Base-by-base conservation (phyloP, 2,888 invertebrate genomes). In the Sinentomon sp. region DNA sequence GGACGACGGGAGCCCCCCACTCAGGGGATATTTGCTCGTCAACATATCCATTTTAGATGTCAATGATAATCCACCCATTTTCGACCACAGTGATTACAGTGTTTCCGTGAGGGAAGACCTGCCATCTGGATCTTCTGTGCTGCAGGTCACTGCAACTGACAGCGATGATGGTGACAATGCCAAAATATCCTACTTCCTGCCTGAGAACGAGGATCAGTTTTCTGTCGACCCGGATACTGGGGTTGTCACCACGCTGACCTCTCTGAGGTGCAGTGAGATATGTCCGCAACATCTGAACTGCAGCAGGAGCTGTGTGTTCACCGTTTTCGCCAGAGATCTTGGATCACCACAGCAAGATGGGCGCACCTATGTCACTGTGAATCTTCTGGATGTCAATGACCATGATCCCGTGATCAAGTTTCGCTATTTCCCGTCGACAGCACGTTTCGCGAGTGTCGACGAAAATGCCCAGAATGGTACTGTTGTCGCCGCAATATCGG, bases 51-150 rank as follows among this genome's bases (percentile, higher is more conserved):
- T 87, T 39, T 58, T 82, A 41, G 85, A 87, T 54, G 82, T 82
- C 6, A 87, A 87, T 51, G 87, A 87, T 51, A 83, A 83, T 55
- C 82, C 85, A 10, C 85, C 85, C 22, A 76, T 83, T 43, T 85
- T 85, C 49, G 82, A 80, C 53, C 83, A 83, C 51, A 83, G 82
- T 57, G 83, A 87, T 51, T 92, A 89, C 54, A 75, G 73, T 36
- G 82, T 82, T 2, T 74, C 76, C 26, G 52, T 92, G 31, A 87
- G 87, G 55, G 89, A 92, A 54, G 87, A 82, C 48, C 77, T 82
- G 6, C 71, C 75, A n/a, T 71, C 76, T 0, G 85, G 85, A 4
- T 78, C 80, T 1, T 67, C 67, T 24, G 83, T 89, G 6, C 57
- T 87, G 3, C 75, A 75, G 48, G 87, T 92, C n/a, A 71, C 71